Evolutionary conservation across 23 tunicate genomes (phyloP).

Genomic region (Corella eumyota): DNA sequence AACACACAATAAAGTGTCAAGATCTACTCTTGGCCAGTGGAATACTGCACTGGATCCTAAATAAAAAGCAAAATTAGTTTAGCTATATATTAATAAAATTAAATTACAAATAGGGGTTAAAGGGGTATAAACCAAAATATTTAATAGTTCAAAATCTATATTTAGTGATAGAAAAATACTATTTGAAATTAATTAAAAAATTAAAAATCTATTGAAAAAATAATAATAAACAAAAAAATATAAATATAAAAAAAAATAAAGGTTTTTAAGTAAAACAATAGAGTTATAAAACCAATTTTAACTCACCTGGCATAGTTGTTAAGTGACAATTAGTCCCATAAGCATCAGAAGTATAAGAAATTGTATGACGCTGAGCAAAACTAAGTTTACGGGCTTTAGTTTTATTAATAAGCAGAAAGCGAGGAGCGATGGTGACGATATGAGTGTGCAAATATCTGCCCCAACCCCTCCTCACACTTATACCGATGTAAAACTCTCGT

Average conservation of each 20-base stretch:
- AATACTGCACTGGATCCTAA: slow-evolving; percentile 77
- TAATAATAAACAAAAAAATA: no score
- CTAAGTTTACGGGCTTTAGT: slow-evolving; percentile 40
- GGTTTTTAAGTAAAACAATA: no score
- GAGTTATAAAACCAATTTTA: no score
- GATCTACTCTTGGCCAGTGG: slow-evolving; percentile 92
- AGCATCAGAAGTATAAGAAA: slow-evolving; percentile 44
- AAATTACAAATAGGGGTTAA: no score
- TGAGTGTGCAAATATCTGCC: slow-evolving; percentile 91
- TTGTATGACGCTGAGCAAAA: slow-evolving; percentile 83
- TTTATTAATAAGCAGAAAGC: slow-evolving; percentile 62
- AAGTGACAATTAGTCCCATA: slow-evolving; percentile 51
- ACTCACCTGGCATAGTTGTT: slow-evolving; percentile 73
- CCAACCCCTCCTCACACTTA: slow-evolving; percentile 87
- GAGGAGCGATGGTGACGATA: slow-evolving; percentile 83
- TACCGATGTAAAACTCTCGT: slow-evolving; percentile 81
- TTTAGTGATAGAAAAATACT: no score
- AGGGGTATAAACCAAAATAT: no score
- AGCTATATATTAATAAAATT: neutral
- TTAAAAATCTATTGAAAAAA: no score
- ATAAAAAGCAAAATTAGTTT: neutral
- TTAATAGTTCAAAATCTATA: no score
- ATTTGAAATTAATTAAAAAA: no score
- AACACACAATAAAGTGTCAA: slow-evolving; percentile 69
- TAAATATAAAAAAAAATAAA: no score